These are phyloP conservation scores for Dendrolimus houi DNA, from an alignment of 2,888 invertebrate genomes.

Conservation along the genomic window DNA sequence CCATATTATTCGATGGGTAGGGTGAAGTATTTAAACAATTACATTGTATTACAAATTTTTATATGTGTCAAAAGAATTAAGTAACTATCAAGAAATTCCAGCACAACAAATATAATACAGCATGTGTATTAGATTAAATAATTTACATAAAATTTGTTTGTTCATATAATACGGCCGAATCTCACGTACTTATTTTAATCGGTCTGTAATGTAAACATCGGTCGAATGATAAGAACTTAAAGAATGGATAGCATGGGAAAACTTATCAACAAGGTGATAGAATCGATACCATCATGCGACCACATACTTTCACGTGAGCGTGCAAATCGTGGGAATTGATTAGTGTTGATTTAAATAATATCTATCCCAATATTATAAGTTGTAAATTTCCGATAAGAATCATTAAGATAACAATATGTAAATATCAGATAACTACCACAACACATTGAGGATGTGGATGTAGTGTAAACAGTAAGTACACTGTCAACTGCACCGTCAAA, in stretches of 20 bases:
- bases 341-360: constrained; percentile 37
- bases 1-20: too few relatives aligned
- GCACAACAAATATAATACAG: too few relatives aligned
- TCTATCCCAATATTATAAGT: constrained; percentile 7
- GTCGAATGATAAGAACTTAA: constrained; percentile 24
- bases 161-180: neutral
- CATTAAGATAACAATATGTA: constrained; percentile 4
- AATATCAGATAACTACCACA: neutral
- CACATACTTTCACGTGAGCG: constrained; percentile 48
- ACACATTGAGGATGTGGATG: neutral
- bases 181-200: neutral
- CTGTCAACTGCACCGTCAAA: neutral
- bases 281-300: constrained; percentile 38
- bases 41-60: too few relatives aligned
- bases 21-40: too few relatives aligned
- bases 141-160: neutral
- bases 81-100: too few relatives aligned
- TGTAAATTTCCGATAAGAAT: constrained; percentile 9
- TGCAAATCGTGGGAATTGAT: constrained; percentile 52
- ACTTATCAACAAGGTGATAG: constrained; percentile 50
- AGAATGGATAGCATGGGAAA: constrained; percentile 50
- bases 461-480: neutral
- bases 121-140: too few relatives aligned
- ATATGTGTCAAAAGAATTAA: too few relatives aligned
- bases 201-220: neutral